Evolutionary conservation across 2,888 invertebrate species (phyloP), one percentile per base, ranked within the genome.

Genomic region (Schrankia costaestrigalis): DNA sequence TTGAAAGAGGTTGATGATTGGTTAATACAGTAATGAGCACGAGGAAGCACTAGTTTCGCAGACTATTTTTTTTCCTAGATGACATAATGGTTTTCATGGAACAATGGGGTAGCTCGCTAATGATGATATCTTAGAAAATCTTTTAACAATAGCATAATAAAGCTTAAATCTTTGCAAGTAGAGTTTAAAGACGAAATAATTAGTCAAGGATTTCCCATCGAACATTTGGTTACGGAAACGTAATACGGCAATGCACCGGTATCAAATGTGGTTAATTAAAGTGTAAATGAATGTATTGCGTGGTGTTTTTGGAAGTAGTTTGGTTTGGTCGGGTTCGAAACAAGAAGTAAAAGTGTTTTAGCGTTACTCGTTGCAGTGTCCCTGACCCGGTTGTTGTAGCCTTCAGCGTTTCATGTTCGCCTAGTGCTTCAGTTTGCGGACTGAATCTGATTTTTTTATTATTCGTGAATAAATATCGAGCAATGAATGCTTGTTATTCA

Each of bases 331-430:
- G 28, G 8, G 32, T 42, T 43, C 38, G 31, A 38, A 50, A 31
- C 38, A 46, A 36, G 34, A 36, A 55, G 42, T 55, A 52, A 53
- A 52, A 58, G 53, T 59, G 56, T 61, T 70, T 68, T 71, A 66
- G 67, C 63, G 55, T 57, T 52, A 44, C 59, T 51, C 56, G 57
- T 64, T 69, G 73, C 73, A 51, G 68, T 65, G 71, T 66, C 76
- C 75, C 52, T 75, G 76, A 73, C 76, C 73, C 37, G 56, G 44
- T 46, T 56, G 49, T 25, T 36, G 33, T 38, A 55, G 52, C 63
- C 63, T 63, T 64, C 63, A 35, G 41, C 28, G 39, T 51, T 56
- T 56, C 44, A 65, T 63, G 57, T 33, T 35, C 27, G 37, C 52
- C 58, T 62, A 46, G 62, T 57, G 59, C 46, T 56, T 45, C 27